Conservation (phyloP, 2,888 invertebrate species). For the Drosophila longiperda region DNA sequence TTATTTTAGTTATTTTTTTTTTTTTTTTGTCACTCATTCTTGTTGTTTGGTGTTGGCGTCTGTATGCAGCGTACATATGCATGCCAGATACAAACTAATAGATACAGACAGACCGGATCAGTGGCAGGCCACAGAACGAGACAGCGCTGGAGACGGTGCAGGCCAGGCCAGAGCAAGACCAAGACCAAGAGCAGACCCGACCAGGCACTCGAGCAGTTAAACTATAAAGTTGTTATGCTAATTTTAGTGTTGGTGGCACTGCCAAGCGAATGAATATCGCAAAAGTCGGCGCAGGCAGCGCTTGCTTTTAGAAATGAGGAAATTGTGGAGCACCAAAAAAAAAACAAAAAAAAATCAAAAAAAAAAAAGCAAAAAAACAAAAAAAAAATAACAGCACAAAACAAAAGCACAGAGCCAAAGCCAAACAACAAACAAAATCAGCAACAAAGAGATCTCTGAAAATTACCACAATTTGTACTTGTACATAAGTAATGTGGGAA, state of each 20-base stretch:
- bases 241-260: constrained; percentile 80
- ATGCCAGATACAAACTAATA: constrained; percentile 77
- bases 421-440: constrained; percentile 48
- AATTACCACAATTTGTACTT: constrained; percentile 82
- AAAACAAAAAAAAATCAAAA: not conserved
- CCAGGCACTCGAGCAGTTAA: constrained; percentile 77
- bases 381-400: constrained; percentile 4
- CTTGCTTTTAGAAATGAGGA: constrained; percentile 77
- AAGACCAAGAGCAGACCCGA: constrained; percentile 19
- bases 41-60: constrained; percentile 47
- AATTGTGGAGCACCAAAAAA: constrained; percentile 64
- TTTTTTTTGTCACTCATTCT: constrained; percentile 54
- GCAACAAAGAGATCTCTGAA: constrained; percentile 79
- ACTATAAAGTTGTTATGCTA: constrained; percentile 85
- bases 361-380: not conserved
- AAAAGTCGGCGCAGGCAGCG: constrained; percentile 24
- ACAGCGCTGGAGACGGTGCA: constrained; percentile 18
- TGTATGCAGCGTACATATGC: constrained; percentile 37
- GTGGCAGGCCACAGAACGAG: constrained; percentile 36
- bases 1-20: not conserved
- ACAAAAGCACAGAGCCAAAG: constrained; percentile 30
- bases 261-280: constrained; percentile 34
- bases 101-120: constrained; percentile 62
- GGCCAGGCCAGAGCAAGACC: constrained; percentile 13
- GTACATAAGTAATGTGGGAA: constrained; percentile 82